Conservation (phyloP, 2,797 vertebrate species). For the Strix occidentalis region DNA sequence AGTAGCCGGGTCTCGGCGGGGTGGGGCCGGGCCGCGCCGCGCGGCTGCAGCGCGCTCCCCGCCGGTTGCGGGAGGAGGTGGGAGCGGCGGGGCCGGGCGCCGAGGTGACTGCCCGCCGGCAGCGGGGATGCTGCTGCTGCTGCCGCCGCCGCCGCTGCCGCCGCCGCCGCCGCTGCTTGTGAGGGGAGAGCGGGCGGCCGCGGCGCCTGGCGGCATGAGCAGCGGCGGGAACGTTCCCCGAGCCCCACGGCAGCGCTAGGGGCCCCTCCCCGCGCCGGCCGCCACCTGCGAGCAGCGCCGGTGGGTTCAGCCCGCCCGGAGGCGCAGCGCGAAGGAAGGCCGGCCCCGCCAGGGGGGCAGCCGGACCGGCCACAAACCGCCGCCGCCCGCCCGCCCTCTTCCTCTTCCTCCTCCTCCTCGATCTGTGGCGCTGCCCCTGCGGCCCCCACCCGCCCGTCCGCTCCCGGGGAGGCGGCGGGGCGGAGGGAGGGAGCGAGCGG, state of each 20-base stretch:
- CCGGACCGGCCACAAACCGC: neutral
- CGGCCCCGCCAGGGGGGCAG: neutral
- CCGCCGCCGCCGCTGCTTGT: neutral
- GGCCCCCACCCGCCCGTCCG: neutral
- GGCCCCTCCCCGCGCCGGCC: neutral
- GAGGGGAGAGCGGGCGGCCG: neutral
- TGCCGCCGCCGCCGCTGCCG: neutral
- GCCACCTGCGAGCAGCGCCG: neutral
- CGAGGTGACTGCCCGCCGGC: neutral
- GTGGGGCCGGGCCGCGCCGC: neutral
- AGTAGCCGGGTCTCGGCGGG: neutral
- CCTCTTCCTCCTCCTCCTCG: neutral
- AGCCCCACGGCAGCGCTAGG: neutral
- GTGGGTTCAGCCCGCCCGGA: neutral
- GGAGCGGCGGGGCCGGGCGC: neutral
- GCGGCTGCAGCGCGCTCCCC: neutral
- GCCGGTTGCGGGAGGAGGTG: neutral
- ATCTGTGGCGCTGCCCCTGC: neutral
- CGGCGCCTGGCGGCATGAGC: neutral
- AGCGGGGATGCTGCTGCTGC: slow-evolving; percentile 21
- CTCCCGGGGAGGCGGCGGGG: neutral
- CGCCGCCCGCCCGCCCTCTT: neutral
- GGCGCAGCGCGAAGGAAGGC: neutral
- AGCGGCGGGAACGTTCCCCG: neutral
- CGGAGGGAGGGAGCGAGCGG: neutral